Conservation (phyloP, 2,888 invertebrate genomes). For the Pyralis farinalis region DNA sequence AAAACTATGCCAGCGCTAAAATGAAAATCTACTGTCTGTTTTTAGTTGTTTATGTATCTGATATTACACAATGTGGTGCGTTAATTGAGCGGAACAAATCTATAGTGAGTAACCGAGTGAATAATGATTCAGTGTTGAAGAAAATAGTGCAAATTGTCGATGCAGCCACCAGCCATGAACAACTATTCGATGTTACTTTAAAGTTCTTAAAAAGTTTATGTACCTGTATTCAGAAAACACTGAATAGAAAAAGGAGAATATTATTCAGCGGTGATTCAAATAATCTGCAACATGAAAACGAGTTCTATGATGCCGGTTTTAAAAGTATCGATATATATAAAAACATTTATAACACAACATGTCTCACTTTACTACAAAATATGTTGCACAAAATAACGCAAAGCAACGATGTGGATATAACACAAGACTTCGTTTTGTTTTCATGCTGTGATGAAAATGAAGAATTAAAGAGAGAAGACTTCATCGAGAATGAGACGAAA, state of each 20-base stretch:
- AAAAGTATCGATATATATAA: conserved; percentile 43
- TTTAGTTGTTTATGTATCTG: conserved; percentile 22
- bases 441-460: neutral
- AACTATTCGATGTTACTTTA: conserved; percentile 50
- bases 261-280: conserved; percentile 24
- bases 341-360: conserved; percentile 57
- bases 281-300: conserved; percentile 22
- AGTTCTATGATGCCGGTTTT: conserved; percentile 15
- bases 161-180: conserved; percentile 46
- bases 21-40: conserved; percentile 20
- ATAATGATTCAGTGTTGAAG: conserved; percentile 39
- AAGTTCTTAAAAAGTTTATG: conserved; percentile 60
- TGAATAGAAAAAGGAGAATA: conserved; percentile 36
- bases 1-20: conserved; percentile 46
- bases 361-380: conserved; percentile 42
- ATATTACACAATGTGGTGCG: conserved; percentile 24
- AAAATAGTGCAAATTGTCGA: conserved; percentile 55
- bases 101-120: conserved; percentile 14
- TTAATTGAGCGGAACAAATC: conserved; percentile 23
- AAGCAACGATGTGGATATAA: too few species aligned
- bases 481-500: conserved; percentile 10
- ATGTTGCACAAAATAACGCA: conserved; percentile 11
- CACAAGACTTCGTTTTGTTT: too few species aligned
- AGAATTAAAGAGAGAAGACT: conserved; percentile 14
- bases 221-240: conserved; percentile 51